phyloP scores from a whole-genome alignment of 2,797 vertebrate species.

The Ambastaia sidthimunki region DNA sequence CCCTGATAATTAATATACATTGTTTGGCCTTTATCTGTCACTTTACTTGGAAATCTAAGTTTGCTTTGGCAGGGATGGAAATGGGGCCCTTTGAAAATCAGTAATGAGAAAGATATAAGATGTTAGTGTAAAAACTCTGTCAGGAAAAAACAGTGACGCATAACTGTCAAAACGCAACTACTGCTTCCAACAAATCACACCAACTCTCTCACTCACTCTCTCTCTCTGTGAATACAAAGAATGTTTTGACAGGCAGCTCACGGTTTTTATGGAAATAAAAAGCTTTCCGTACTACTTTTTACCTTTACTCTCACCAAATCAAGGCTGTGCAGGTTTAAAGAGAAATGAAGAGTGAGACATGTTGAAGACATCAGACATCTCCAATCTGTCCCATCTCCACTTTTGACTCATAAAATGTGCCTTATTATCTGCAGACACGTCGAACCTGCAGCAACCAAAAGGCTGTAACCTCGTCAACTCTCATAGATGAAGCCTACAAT shows the following conservation, averaged over 20 bases:
- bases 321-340: slow-evolving; percentile 68
- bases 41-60: slow-evolving; percentile 1
- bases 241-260: slow-evolving; percentile 68
- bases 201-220: slow-evolving; percentile 43
- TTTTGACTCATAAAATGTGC: slow-evolving; percentile 59
- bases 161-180: slow-evolving; percentile 60
- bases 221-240: slow-evolving; percentile 54
- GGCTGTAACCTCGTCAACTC: slow-evolving; percentile 69
- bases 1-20: not conserved
- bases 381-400: slow-evolving; percentile 26
- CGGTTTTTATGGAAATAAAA: slow-evolving; percentile 65
- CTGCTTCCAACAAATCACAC: slow-evolving; percentile 64
- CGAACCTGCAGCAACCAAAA: slow-evolving; percentile 73
- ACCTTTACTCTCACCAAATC: slow-evolving; percentile 56
- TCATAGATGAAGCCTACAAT: slow-evolving; percentile 63
- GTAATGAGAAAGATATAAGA: slow-evolving; percentile 57
- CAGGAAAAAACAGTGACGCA: slow-evolving; percentile 42
- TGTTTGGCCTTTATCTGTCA: not conserved
- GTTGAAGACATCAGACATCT: slow-evolving; percentile 63
- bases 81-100: slow-evolving; percentile 21
- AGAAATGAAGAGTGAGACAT: slow-evolving; percentile 57
- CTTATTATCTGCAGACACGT: slow-evolving; percentile 73
- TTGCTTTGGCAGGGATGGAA: slow-evolving; percentile 11
- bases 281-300: slow-evolving; percentile 58
- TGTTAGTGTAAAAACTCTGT: slow-evolving; percentile 51